phyloP scores from a whole-genome alignment of 2,797 vertebrate species.

The Gambusia yucatana region DNA sequence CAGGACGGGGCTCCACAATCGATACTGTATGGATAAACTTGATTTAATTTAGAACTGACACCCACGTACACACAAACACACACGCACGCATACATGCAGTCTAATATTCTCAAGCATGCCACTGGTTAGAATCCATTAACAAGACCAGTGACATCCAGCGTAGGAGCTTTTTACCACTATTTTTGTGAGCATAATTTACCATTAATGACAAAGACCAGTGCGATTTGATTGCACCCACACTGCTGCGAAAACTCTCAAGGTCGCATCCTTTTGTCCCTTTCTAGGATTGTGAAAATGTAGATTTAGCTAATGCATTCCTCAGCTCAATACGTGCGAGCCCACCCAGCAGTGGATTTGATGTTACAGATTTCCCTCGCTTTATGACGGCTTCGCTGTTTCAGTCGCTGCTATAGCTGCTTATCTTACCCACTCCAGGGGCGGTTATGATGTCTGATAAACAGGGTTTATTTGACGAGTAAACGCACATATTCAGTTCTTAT shows the following conservation, averaged over 20 bases:
- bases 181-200: conserved; percentile 36
- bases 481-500: not conserved
- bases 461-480: conserved; percentile 18
- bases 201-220: conserved; percentile 34
- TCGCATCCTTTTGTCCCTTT: conserved; percentile 43
- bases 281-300: conserved; percentile 35
- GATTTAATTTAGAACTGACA: conserved; percentile 36
- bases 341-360: conserved; percentile 20
- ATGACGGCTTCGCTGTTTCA: conserved; percentile 33
- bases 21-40: conserved; percentile 28
- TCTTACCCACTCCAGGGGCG: conserved; percentile 17
- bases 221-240: conserved; percentile 12
- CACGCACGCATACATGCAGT: not conserved
- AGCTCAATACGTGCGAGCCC: conserved; percentile 16
- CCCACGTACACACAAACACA: conserved; percentile 15
- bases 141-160: conserved; percentile 37
- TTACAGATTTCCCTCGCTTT: conserved; percentile 36
- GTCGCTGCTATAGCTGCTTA: conserved; percentile 15
- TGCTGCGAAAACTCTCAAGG: conserved; percentile 57
- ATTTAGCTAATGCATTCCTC: conserved; percentile 45
- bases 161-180: conserved; percentile 16
- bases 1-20: conserved; percentile 26
- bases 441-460: not conserved
- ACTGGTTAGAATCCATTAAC: conserved; percentile 31
- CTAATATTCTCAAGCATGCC: conserved; percentile 1